Base-by-base conservation (phyloP, 1,140 invertebrate species). In the Holcopasites calliopsidis region DNA sequence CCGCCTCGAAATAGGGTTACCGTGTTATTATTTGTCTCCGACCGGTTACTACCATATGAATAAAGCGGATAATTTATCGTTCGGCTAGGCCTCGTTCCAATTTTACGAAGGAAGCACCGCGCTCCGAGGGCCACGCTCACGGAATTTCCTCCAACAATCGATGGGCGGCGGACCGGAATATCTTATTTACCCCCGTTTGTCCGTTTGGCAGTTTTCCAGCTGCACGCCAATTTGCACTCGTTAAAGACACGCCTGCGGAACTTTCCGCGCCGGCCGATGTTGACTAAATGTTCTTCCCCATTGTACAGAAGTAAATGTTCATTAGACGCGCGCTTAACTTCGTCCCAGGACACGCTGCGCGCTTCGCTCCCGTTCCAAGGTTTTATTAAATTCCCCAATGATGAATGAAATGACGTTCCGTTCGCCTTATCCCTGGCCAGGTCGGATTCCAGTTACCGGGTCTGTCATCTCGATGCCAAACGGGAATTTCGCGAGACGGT, bases 191-290 rank as follows among this genome's bases (percentile, higher is more conserved):
- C 58, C 42, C 75, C 6, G 26, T 52, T 55, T 13, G 69, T 23
- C 38, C 40, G 75, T 72, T 62, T 77, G 75, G 76, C 69, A 57
- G 52, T 40, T 64, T 65, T 72, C 76, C 76, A 77, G 54, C 57
- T 49, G n/a, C 57, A 73, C 70, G 50, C 70, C 70, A 72, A 77
- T 77, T 72, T 77, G 58, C 69, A 72, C 69, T 77, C 70, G 76
- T 77, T 77, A 77, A 73, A 64, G 70, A 57, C 33, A 61, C 50
- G 68, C 57, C 23, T 23, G 4, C n/a, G 64, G 16, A 69, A 75
- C 23, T 69, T 69, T 40, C 33, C 49, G 38, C 18, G 23, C n/a
- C n/a, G 7, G 33, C 0, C 47, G 16, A 49, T 68, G 50, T 68
- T 57, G 71, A 73, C 61, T 64, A 65, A 73, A 73, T 21, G 61